These are phyloP conservation scores for Amphipyra berbera DNA, from an alignment of 2,888 invertebrate genomes.

Conservation along the genomic window DNA sequence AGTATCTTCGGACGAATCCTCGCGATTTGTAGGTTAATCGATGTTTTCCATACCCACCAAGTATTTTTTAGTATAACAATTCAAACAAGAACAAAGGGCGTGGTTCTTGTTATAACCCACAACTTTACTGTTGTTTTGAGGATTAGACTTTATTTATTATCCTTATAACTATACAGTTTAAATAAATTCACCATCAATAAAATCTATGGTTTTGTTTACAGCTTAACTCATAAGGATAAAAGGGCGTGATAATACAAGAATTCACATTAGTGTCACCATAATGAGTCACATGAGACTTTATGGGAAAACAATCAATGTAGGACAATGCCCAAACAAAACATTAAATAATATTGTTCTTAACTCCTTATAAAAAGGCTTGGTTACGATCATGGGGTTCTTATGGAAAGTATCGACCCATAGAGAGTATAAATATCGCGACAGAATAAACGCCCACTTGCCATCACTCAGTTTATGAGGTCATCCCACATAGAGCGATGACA, in stretches of 20 bases:
- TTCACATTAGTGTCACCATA: background rate
- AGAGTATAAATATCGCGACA: slow-evolving; percentile 50
- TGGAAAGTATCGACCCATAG: slow-evolving; percentile 19
- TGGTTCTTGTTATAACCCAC: background rate
- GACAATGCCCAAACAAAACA: too few species aligned
- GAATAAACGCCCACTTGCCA: slow-evolving; percentile 65
- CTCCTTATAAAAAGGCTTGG: too few species aligned
- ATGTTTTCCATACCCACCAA: too few species aligned
- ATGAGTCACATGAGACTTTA: slow-evolving; percentile 2
- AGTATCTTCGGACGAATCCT: too few species aligned
- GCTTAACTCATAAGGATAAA: slow-evolving; percentile 9
- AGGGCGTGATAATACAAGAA: slow-evolving; percentile 32
- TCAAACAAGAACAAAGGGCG: slow-evolving; percentile 25
- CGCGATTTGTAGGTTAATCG: too few species aligned
- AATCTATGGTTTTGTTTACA: slow-evolving; percentile 12
- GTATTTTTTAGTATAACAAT: background rate
- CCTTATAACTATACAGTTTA: slow-evolving; percentile 8
- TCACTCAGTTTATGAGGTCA: slow-evolving; percentile 71
- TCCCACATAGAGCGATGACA: slow-evolving; percentile 75
- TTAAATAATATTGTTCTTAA: too few species aligned
- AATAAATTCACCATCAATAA: slow-evolving; percentile 26
- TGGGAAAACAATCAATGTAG: too few species aligned
- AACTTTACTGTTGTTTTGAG: slow-evolving; percentile 8
- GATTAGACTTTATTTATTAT: slow-evolving; percentile 14
- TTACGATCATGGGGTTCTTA: background rate